These are phyloP conservation scores for Lepidocolaptes lacrymiger DNA, from an alignment of 2,797 vertebrate species.

Conservation along the genomic window DNA sequence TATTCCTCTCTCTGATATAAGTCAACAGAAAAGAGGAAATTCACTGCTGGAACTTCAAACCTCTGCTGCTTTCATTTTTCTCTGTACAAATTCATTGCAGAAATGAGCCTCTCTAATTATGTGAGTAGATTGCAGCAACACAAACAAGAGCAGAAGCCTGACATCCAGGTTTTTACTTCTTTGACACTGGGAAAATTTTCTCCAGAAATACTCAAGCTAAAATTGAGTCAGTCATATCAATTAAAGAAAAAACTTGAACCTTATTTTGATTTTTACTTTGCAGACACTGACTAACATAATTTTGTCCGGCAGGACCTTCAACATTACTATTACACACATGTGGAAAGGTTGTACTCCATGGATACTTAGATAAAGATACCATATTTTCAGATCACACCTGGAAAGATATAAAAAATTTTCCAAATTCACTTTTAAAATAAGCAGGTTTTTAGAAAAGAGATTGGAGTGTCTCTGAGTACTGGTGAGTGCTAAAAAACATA, in stretches of 20 bases:
- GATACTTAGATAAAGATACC: not conserved
- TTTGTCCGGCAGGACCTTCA: not conserved
- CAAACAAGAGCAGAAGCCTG: not conserved
- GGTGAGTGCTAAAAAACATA: not conserved
- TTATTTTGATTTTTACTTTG: not conserved
- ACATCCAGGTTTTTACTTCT: not conserved
- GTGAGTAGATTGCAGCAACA: not conserved
- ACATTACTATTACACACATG: not conserved
- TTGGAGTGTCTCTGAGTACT: not conserved
- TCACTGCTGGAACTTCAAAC: not conserved
- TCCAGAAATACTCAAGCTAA: not conserved
- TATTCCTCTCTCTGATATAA: not conserved
- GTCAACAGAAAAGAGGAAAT: conserved; percentile 3
- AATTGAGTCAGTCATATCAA: not conserved
- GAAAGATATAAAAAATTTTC: not conserved
- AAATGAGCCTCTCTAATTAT: not conserved
- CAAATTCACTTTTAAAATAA: conserved; percentile 25
- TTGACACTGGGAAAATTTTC: not conserved
- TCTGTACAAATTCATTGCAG: not conserved
- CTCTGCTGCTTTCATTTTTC: not conserved
- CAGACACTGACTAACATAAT: not conserved
- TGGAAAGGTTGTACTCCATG: not conserved
- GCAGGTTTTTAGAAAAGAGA: conserved; percentile 24
- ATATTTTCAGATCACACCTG: not conserved
- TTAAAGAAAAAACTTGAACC: not conserved